phyloP scores from a whole-genome alignment of 1,140 invertebrate genomes.

The Megalonaias nervosa region DNA sequence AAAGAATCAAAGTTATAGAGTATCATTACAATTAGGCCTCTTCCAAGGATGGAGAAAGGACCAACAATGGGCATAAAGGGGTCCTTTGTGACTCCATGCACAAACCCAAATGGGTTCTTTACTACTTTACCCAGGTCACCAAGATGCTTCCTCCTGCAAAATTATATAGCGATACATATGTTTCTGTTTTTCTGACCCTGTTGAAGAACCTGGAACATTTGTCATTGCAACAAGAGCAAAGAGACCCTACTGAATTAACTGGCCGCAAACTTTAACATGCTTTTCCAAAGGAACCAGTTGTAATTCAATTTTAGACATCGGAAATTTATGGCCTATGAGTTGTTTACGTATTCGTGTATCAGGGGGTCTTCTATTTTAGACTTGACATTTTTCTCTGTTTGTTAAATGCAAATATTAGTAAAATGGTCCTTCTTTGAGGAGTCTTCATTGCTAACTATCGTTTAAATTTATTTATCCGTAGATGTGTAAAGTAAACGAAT shows the following conservation, averaged over 20 bases:
- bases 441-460: no score
- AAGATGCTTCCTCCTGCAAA: constrained; percentile 22
- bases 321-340: neutral
- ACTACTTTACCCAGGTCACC: constrained; percentile 33
- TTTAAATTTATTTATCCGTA: no score
- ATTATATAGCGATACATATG: neutral
- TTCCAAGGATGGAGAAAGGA: constrained; percentile 6
- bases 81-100: constrained; percentile 28
- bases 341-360: no score
- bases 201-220: neutral
- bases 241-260: neutral
- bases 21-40: constrained; percentile 22
- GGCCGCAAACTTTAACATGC: neutral
- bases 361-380: no score
- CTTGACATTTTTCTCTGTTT: no score
- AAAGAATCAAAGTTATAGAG: no score
- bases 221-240: neutral
- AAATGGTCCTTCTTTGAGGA: no score
- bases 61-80: constrained; percentile 22
- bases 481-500: no score
- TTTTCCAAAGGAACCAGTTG: neutral
- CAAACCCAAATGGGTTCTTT: constrained; percentile 28
- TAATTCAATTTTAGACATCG: neutral
- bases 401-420: no score
- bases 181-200: neutral